A percentile compares a stretch with the other conserved stretches of the same genome.
Conservation (phyloP, 2,888 invertebrate genomes). For the Drosophila borborema region DNA sequence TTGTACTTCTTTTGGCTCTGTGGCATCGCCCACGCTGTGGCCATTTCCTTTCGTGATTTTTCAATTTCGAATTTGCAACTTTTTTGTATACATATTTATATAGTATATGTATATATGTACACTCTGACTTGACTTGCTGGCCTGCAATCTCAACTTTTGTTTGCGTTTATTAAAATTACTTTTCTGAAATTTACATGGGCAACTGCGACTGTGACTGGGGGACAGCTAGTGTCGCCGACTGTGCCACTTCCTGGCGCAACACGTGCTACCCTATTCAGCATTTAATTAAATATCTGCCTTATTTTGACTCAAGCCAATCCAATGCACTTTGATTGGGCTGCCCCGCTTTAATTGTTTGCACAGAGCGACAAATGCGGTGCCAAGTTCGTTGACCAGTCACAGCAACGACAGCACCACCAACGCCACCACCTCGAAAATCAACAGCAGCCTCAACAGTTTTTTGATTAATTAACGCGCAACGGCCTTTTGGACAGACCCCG, state of each 20-base stretch:
- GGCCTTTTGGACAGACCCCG: slow-evolving; percentile 41
- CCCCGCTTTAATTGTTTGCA: slow-evolving; percentile 56
- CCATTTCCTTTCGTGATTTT: slow-evolving; percentile 64
- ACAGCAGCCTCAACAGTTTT: slow-evolving; percentile 54
- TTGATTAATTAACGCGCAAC: slow-evolving; percentile 75
- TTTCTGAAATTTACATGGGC: slow-evolving; percentile 43
- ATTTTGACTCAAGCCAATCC: slow-evolving; percentile 28
- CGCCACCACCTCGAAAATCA: slow-evolving; percentile 23
- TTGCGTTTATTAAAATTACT: slow-evolving; percentile 63
- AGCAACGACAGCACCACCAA: slow-evolving; percentile 1
- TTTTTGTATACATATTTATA: slow-evolving; percentile 3
- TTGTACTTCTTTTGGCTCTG: slow-evolving; percentile 45
- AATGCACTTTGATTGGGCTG: slow-evolving; percentile 48
- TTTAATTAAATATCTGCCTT: slow-evolving; percentile 68
- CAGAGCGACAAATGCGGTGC: slow-evolving; percentile 44
- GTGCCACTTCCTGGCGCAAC: slow-evolving; percentile 64
- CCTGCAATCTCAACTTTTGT: slow-evolving; percentile 47
- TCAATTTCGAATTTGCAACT: slow-evolving; percentile 43
- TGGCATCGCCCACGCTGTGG: slow-evolving; percentile 46
- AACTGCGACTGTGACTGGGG: neutral
- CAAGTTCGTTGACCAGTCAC: slow-evolving; percentile 70
- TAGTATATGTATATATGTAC: neutral
- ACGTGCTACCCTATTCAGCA: slow-evolving; percentile 57
- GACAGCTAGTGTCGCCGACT: neutral
- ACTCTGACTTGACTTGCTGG: slow-evolving; percentile 19